phyloP scores from a whole-genome alignment of 1,140 invertebrate species.

The Orius insidiosus region DNA sequence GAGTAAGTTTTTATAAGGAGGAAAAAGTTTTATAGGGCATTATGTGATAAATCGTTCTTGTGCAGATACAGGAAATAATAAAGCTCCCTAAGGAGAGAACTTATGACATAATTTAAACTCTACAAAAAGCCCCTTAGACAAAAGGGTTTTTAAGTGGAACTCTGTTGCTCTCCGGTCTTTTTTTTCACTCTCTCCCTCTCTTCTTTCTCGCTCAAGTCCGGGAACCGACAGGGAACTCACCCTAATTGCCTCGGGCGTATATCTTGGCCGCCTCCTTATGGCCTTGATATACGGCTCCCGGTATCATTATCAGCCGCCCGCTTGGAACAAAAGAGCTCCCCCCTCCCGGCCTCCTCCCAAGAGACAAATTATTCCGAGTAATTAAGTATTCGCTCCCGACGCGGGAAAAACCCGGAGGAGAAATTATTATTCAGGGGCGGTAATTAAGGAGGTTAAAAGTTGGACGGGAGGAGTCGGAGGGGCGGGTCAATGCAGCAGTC shows the following conservation, averaged over 20 bases:
- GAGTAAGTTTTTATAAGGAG: no score
- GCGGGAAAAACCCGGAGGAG: no score
- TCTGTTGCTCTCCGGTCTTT: conserved; percentile 2
- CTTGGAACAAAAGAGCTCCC: neutral
- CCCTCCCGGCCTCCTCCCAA: neutral
- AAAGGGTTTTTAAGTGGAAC: conserved; percentile 8
- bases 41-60: no score
- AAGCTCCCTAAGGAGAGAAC: conserved; percentile 2
- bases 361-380: conserved; percentile 9
- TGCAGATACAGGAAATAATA: conserved; percentile 1
- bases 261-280: conserved; percentile 8
- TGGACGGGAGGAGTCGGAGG: neutral
- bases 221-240: neutral
- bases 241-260: conserved; percentile 6
- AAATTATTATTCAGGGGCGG: conserved; percentile 6
- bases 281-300: conserved; percentile 1
- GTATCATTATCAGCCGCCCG: conserved; percentile 6
- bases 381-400: conserved; percentile 4
- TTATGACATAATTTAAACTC: conserved; percentile 1
- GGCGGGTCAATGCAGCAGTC: conserved; percentile 3
- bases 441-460: conserved; percentile 8
- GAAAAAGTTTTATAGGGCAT: no score
- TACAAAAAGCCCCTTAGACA: neutral
- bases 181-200: no score
- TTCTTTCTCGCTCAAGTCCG: no score